A percentile compares a stretch with the other conserved stretches of the same genome.
These are phyloP conservation scores for Timema podura DNA, from an alignment of 2,888 invertebrate species.

Conservation along the genomic window DNA sequence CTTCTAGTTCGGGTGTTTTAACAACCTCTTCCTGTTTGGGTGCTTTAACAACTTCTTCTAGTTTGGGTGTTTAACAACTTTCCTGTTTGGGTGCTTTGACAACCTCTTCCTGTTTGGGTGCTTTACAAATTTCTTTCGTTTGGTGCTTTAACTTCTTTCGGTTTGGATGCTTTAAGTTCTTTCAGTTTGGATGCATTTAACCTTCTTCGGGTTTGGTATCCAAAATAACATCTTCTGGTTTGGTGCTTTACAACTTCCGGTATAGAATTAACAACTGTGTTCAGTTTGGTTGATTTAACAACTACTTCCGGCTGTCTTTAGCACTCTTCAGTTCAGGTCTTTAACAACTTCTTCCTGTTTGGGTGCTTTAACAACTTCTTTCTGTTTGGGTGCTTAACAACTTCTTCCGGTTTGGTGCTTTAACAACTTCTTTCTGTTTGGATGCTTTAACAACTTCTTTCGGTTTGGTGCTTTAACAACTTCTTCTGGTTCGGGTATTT, in stretches of 20 bases:
- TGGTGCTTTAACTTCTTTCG: too few relatives aligned
- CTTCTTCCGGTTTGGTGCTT: too few relatives aligned
- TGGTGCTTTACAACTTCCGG: background rate
- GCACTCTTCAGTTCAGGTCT: constrained; percentile 25
- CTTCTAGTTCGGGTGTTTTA: too few relatives aligned
- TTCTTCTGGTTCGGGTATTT: background rate
- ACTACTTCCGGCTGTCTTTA: background rate
- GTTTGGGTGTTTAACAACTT: background rate
- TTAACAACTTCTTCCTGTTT: background rate
- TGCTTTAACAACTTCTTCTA: too few relatives aligned
- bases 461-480: background rate
- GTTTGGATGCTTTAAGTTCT: constrained; percentile 9
- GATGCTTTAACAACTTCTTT: background rate
- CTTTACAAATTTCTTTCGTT: too few relatives aligned
- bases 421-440: background rate
- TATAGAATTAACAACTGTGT: background rate
- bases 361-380: background rate
- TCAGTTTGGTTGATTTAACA: background rate
- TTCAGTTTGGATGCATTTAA: too few relatives aligned
- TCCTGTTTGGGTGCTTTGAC: constrained; percentile 15
- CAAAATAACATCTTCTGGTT: too few relatives aligned
- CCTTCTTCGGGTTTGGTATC: too few relatives aligned
- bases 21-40: too few relatives aligned
- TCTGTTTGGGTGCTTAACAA: background rate
- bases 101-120: background rate